Conservation (phyloP, 2,797 vertebrate species). For the Onychomys leucogaster region DNA sequence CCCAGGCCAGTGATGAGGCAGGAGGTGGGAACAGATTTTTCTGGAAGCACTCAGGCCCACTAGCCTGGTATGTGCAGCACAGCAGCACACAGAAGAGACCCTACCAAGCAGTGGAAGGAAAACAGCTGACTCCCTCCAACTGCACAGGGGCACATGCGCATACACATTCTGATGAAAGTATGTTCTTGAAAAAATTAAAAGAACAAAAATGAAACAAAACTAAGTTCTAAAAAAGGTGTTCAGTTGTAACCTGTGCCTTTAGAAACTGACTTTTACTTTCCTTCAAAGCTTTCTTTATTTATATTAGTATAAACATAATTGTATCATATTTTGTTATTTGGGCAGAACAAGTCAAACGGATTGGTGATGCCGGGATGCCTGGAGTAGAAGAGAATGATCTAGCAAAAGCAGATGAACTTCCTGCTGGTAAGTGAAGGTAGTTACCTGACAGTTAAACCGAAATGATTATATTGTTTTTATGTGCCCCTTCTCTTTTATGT, state of each 20-base stretch:
- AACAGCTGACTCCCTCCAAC: not conserved
- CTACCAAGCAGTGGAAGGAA: not conserved
- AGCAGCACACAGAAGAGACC: not conserved
- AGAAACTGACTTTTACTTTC: constrained; percentile 51
- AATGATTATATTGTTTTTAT: constrained; percentile 5
- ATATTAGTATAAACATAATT: constrained; percentile 51
- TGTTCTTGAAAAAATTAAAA: not conserved
- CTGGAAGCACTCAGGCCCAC: not conserved
- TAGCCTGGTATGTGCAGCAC: not conserved
- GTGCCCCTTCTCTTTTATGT: not conserved
- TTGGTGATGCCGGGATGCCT: constrained; percentile 98
- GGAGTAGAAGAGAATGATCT: constrained; percentile 98
- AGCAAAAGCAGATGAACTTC: constrained; percentile 93
- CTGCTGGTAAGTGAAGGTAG: constrained; percentile 91
- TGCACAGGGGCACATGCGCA: not conserved
- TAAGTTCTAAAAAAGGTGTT: not conserved
- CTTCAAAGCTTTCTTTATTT: constrained; percentile 44
- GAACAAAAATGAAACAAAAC: not conserved
- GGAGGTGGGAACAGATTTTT: not conserved
- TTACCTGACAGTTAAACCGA: constrained; percentile 5
- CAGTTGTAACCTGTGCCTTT: constrained; percentile 43
- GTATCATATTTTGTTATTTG: constrained; percentile 76
- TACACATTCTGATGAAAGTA: not conserved
- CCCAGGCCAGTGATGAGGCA: not conserved
- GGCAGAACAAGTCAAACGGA: constrained; percentile 93